Evolutionary conservation across 2,797 vertebrate genomes (phyloP), one percentile per base, ranked within the genome.

Genomic region (Australoheros facetus): DNA sequence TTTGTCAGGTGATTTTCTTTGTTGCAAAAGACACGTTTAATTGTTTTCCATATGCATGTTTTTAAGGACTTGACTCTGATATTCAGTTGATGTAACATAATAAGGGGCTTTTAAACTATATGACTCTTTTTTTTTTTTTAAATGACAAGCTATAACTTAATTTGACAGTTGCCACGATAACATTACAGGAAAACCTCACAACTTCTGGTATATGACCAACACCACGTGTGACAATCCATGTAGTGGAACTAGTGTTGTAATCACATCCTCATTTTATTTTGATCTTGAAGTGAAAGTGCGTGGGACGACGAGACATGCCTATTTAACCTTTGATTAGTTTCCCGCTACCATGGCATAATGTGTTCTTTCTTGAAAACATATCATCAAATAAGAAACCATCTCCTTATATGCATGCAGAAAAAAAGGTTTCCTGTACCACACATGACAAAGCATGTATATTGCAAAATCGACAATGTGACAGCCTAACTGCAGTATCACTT

Each of bases 231-330:
- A 81, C 4, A 1, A n/a, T 34, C 7, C 17, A 51, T 48, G 42
- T 60, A 77, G 69, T 42, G 82, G 66, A 91, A 82, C 77, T 60
- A 14, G 10, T n/a, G 51, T 42, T 32, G 23, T 73, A 54, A 70
- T 86, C 82, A 87, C 75, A 83, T 92, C 88, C 88, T 86, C 71
- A 48, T 87, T 89, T 76, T 71, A 70, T 83, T 82, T 79, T 76
- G 10, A 78, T 51, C 8, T 37, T 75, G 81, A 90, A 80, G 42
- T 87, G 86, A 90, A 81, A 91, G 13, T 2, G 21, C n/a, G 91
- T 92, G 60, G 88, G 91, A 60, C 28, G 32, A 48, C 0, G 1
- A 59, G 48, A 4, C 1, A 1, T 3, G 3, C 53, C 17, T 48
- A 1, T 51, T 39, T 82, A 72, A 91, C 89, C 81, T 90, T 91